Base-by-base conservation (phyloP, 2,113 vertebrate species). In the Taxidea taxus region DNA sequence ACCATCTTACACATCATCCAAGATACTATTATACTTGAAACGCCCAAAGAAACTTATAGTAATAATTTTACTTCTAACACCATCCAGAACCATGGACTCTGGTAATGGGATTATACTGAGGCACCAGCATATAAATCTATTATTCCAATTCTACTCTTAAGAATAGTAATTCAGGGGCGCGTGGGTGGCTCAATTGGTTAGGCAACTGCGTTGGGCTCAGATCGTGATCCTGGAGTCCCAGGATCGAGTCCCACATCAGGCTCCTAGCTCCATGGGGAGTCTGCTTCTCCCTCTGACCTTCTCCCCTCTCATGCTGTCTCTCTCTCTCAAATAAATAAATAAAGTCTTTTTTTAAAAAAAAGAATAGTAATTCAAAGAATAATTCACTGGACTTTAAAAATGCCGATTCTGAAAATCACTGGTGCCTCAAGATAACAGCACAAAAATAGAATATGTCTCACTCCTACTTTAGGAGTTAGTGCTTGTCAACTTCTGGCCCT, bases 21-120 rank as follows among this genome's bases (percentile, higher is more conserved):
- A 94, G 87, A 94, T 64, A 91, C 25, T 51, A 51, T 15, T 51
- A 62, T 82, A 82, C 29, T 84, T 8, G 34, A 89, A 75, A 25
- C 4, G 70, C 44, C 31, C 77, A 66, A 94, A 95, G 44, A 91
- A 86, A 90, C 14, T 31, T 89, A 14, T 51, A 62, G 25, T 86
- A 83, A 92, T 95, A 74, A 86, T 95, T 94, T 92, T 94, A 87
- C 31, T 77, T 87, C 66, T 84, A 83, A 89, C 18, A 78, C 7
- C 20, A 54, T 85, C 68, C n/a, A 75, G 51, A 75, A 89, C 60
- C 66, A 81, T 27, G 31, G 60, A 34, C 39, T 51, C 58, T 81
- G 42, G 66, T 51, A 49, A 64, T 49, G 56, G 58, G 29, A 81
- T 96, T 91, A 95, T n/a, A 47, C 20, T 60, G 27, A 91, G 27